Evolutionary conservation across 2,797 vertebrate species (phyloP).

Genomic region (Cephalopachus bancanus): DNA sequence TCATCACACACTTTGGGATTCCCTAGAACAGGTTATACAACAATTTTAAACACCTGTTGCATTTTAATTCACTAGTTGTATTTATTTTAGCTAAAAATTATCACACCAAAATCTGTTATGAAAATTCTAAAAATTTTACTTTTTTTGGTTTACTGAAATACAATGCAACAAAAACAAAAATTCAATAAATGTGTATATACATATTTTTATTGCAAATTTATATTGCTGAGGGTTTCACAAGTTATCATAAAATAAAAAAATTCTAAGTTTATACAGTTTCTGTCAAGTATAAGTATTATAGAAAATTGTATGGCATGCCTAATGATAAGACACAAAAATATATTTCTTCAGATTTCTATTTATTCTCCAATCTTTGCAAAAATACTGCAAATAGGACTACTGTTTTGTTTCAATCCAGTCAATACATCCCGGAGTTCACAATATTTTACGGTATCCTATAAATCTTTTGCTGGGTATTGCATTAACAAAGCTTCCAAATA

Average conservation of each 20-base stretch:
- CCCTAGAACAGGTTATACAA: neutral
- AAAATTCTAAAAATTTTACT: conserved; percentile 70
- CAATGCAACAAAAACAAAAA: conserved; percentile 77
- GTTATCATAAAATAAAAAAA: conserved; percentile 70
- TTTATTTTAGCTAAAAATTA: conserved; percentile 49
- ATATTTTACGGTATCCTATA: neutral
- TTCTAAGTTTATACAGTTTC: conserved; percentile 77
- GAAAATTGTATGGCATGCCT: conserved; percentile 66
- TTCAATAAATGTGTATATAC: conserved; percentile 72
- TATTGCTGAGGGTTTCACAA: conserved; percentile 70
- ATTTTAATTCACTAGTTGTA: neutral
- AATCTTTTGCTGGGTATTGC: neutral
- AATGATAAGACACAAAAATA: conserved; percentile 67
- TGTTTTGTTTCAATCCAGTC: conserved; percentile 61
- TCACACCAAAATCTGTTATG: conserved; percentile 21
- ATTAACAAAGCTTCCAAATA: conserved; percentile 76
- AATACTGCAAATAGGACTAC: conserved; percentile 30
- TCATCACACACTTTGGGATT: neutral
- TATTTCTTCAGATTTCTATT: conserved; percentile 67
- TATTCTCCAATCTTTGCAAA: conserved; percentile 56
- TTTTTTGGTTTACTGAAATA: conserved; percentile 77
- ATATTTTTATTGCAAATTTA: conserved; percentile 74
- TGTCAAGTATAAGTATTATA: conserved; percentile 55
- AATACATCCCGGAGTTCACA: conserved; percentile 53
- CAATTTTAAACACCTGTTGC: neutral